These are phyloP conservation scores for Aleiodes testaceus DNA, from an alignment of 2,888 invertebrate genomes.

Conservation along the genomic window DNA sequence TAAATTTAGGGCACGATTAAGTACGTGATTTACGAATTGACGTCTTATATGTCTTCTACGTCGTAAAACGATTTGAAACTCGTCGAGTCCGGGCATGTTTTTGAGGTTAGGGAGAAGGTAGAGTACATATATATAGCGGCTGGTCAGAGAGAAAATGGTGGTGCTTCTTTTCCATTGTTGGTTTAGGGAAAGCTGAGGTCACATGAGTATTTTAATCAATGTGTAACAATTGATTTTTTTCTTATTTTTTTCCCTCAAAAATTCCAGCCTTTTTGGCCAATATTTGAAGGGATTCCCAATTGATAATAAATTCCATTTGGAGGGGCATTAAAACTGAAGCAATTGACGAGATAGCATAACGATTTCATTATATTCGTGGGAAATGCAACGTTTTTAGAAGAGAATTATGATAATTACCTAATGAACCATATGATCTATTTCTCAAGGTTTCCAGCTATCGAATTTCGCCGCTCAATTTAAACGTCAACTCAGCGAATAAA, in stretches of 20 bases:
- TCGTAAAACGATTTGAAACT: constrained; percentile 53
- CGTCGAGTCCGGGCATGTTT: constrained; percentile 46
- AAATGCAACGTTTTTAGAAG: not conserved
- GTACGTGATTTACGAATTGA: constrained; percentile 33
- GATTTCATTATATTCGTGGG: constrained; percentile 26
- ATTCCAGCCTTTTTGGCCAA: too few relatives aligned
- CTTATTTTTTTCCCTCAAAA: too few relatives aligned
- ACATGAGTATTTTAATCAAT: too few relatives aligned
- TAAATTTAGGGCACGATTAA: constrained; percentile 5
- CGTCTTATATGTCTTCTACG: constrained; percentile 43
- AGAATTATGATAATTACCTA: constrained; percentile 20
- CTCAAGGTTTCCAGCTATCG: constrained; percentile 12
- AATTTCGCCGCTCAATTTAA: not conserved
- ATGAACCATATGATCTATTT: constrained; percentile 30
- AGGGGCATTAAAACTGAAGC: too few relatives aligned
- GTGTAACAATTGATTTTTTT: too few relatives aligned
- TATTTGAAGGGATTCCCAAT: too few relatives aligned
- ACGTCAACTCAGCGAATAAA: not conserved
- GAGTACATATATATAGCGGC: too few relatives aligned
- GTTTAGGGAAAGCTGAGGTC: too few relatives aligned
- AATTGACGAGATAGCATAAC: not conserved
- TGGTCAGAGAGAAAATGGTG: not conserved
- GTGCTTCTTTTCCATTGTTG: not conserved
- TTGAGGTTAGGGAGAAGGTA: constrained; percentile 4
- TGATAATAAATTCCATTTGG: too few relatives aligned